Percentiles rank a stretch among this genome's conserved stretches.
Conservation (phyloP, 2,797 vertebrate genomes). For the Myiotriccus ornatus region DNA sequence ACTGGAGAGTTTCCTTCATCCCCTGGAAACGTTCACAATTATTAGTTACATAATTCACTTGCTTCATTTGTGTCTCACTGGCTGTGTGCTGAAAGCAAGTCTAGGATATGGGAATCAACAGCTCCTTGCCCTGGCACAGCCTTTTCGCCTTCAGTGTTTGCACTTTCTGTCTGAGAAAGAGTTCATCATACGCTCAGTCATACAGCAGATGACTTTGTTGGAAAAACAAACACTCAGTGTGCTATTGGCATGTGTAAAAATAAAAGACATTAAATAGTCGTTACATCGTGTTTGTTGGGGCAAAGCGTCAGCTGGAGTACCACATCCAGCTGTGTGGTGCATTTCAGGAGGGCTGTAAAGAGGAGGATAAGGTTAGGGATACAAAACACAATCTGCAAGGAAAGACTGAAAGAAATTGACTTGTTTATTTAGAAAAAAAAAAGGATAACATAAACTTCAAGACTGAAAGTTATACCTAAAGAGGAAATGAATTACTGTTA, state of each 20-base stretch:
- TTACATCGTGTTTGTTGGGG: not conserved
- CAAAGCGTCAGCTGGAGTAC: not conserved
- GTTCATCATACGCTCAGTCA: not conserved
- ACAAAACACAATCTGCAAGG: not conserved
- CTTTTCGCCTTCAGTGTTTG: not conserved
- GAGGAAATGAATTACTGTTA: not conserved
- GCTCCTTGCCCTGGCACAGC: not conserved
- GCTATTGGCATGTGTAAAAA: not conserved
- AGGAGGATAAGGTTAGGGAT: not conserved
- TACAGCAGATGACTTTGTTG: not conserved
- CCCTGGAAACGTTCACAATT: not conserved
- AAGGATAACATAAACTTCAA: not conserved
- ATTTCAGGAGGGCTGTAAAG: not conserved
- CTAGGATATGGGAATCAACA: not conserved
- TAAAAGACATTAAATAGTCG: not conserved
- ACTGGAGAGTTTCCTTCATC: not conserved
- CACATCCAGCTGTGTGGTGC: not conserved
- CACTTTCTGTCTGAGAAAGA: not conserved
- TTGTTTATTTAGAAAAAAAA: not conserved
- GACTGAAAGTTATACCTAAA: not conserved
- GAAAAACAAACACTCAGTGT: not conserved
- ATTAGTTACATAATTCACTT: not conserved
- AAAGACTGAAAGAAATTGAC: not conserved
- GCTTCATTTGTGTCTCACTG: not conserved
- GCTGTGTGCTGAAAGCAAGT: not conserved